A percentile compares a stretch with the other conserved stretches of the same genome.
Evolutionary conservation across 2,797 vertebrate genomes (phyloP).

Genomic region (Lepus townsendii): DNA sequence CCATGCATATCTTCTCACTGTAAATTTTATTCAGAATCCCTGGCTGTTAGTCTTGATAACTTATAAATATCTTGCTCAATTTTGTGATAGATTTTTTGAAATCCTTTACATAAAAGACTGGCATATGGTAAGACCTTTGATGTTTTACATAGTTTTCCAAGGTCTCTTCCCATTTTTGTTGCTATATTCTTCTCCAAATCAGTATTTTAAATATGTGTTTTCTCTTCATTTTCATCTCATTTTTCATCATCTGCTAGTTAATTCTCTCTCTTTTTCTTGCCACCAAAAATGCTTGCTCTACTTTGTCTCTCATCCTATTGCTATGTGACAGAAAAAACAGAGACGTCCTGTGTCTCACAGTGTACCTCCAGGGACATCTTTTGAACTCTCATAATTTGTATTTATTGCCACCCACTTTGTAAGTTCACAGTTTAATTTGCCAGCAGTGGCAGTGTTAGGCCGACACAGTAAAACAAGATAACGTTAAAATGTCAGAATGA

Average conservation of each 20-base stretch:
- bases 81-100: constrained; percentile 37
- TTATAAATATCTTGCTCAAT: background rate
- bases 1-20: background rate
- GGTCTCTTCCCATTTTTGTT: constrained; percentile 74
- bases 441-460: constrained; percentile 92
- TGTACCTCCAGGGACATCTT: constrained; percentile 90
- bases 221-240: constrained; percentile 84
- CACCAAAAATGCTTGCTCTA: constrained; percentile 77
- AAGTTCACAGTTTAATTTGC: constrained; percentile 93
- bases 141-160: constrained; percentile 72
- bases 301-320: constrained; percentile 89
- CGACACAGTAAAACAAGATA: constrained; percentile 93
- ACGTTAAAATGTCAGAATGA: constrained; percentile 92
- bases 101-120: background rate
- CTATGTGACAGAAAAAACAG: constrained; percentile 90
- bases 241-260: constrained; percentile 87
- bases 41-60: constrained; percentile 5
- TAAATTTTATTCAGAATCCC: constrained; percentile 7
- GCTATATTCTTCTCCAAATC: constrained; percentile 72
- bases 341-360: constrained; percentile 89
- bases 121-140: constrained; percentile 24
- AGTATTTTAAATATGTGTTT: constrained; percentile 75
- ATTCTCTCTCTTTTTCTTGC: constrained; percentile 76
- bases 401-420: constrained; percentile 91
- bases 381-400: constrained; percentile 92